These are phyloP conservation scores for Festucalex cinctus DNA, from an alignment of 2,113 vertebrate species.

Conservation along the genomic window DNA sequence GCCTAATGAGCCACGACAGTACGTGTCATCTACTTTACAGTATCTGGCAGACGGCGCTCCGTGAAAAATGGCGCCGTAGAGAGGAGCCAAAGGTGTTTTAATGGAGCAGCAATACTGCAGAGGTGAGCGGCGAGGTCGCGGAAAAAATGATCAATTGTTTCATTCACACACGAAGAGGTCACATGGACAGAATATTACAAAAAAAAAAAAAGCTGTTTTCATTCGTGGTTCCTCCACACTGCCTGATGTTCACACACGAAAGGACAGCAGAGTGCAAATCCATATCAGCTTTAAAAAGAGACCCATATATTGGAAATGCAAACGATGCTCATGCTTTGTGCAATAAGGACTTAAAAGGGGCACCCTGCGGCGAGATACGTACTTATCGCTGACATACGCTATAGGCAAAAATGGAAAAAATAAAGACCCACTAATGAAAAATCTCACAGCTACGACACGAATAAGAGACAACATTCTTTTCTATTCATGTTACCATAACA, in stretches of 20 bases:
- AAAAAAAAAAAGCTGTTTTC: conserved; percentile 15
- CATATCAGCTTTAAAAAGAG: conserved; percentile 4
- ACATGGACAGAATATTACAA: background rate
- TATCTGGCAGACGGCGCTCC: background rate
- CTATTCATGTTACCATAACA: background rate
- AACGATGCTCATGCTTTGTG: background rate
- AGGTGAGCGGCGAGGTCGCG: conserved; percentile 7
- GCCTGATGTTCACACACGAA: conserved; percentile 15
- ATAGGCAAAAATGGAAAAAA: background rate
- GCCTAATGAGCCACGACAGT: conserved; percentile 5
- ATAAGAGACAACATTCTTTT: background rate
- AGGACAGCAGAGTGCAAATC: background rate
- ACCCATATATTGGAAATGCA: background rate
- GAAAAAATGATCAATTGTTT: conserved; percentile 25
- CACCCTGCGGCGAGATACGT: background rate
- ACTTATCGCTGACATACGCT: conserved; percentile 1
- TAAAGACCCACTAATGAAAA: background rate
- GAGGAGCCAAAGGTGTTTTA: conserved; percentile 11
- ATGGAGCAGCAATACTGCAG: conserved; percentile 6
- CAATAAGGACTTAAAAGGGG: conserved; percentile 4
- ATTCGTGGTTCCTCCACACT: conserved; percentile 8
- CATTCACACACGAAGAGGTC: conserved; percentile 13
- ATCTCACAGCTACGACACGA: background rate
- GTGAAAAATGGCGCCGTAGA: conserved; percentile 3
- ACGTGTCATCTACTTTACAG: conserved; percentile 4